phyloP scores from a whole-genome alignment of 2,888 invertebrate genomes.

The Patella caerulea region DNA sequence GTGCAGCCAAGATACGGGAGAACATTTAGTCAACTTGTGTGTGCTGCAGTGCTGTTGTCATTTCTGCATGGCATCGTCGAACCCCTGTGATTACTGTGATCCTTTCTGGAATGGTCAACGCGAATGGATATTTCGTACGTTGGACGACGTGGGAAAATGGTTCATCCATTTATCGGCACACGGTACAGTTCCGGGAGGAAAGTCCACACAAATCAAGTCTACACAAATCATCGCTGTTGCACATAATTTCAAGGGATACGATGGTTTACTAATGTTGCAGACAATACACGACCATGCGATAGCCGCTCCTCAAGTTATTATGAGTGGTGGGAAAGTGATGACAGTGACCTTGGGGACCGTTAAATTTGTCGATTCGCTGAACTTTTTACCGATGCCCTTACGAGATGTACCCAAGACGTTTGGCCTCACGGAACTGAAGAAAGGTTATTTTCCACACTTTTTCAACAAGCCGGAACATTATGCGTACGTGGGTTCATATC shows the following conservation, averaged over 20 bases:
- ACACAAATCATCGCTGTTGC: not conserved
- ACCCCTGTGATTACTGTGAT: not conserved
- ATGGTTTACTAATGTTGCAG: not conserved
- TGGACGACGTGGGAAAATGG: not conserved
- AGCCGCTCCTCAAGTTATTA: not conserved
- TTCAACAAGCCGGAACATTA: not conserved
- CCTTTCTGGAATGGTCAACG: not conserved
- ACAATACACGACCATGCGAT: not conserved
- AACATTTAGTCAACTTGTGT: not conserved
- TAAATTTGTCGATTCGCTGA: not conserved
- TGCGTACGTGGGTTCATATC: not conserved
- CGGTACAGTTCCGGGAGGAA: not conserved
- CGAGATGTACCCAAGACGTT: not conserved
- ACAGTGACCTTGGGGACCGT: not conserved
- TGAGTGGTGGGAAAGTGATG: not conserved
- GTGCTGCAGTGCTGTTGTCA: not conserved
- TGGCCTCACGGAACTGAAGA: conserved; percentile 6
- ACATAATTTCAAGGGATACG: conserved; percentile 5
- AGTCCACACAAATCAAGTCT: not conserved
- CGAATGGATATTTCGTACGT: not conserved
- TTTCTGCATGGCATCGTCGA: not conserved
- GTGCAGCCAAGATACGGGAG: not conserved
- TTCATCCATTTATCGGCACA: not conserved
- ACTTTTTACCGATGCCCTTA: not conserved
- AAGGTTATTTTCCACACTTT: conserved; percentile 4